phyloP scores from a whole-genome alignment of 2,113 vertebrate species.

The Seriola rivoliana region DNA sequence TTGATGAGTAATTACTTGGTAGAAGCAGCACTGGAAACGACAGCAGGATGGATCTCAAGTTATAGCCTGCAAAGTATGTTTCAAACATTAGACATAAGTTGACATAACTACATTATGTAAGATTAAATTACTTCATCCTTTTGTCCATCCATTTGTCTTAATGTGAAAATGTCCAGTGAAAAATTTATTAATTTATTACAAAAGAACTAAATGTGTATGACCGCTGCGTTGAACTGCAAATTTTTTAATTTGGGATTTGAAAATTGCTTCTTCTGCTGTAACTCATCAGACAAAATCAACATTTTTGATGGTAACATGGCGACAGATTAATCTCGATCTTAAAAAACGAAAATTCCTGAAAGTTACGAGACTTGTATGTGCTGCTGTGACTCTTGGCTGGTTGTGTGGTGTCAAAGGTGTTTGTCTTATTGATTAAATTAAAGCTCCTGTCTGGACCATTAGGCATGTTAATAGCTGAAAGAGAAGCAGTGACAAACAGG shows the following conservation, averaged over 20 bases:
- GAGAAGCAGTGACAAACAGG: neutral
- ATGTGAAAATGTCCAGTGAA: neutral
- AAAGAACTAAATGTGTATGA: neutral
- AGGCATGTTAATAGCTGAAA: neutral
- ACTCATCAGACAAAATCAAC: neutral
- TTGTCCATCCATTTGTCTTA: neutral
- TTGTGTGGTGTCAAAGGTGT: neutral
- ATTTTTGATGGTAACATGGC: neutral
- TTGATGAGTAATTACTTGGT: neutral
- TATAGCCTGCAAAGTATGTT: neutral
- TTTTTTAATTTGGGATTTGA: neutral
- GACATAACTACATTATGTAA: neutral
- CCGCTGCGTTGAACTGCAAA: neutral
- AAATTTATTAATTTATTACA: neutral
- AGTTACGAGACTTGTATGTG: no score
- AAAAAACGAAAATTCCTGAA: no score
- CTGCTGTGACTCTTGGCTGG: neutral
- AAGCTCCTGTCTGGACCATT: neutral
- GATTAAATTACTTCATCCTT: neutral
- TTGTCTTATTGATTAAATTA: neutral
- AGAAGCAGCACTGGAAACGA: neutral
- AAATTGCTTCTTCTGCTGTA: neutral
- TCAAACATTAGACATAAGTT: neutral
- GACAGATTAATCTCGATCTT: neutral
- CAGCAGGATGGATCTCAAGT: no score